Conservation (phyloP, 2,888 invertebrate genomes). For the Volucella bombylans region DNA sequence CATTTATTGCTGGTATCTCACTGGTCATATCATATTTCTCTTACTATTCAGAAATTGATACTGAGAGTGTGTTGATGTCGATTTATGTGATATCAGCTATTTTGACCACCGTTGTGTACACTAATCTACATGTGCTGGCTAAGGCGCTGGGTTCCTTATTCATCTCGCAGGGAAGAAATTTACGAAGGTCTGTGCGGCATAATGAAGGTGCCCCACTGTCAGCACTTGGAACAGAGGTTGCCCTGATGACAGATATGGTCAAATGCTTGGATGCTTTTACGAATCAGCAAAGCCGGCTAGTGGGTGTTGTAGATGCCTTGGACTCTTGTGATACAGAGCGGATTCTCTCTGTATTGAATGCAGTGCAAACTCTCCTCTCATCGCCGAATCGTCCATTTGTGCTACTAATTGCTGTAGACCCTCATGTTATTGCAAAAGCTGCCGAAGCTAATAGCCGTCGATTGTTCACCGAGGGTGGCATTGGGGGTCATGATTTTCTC, state of each 20-base stretch:
- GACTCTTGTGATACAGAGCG: slow-evolving; percentile 99
- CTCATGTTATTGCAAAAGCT: slow-evolving; percentile 98
- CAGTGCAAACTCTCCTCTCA: slow-evolving; percentile 96
- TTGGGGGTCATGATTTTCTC: slow-evolving; percentile 96
- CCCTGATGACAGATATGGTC: slow-evolving; percentile 92
- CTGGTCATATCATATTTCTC: slow-evolving; percentile 86
- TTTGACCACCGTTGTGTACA: slow-evolving; percentile 88
- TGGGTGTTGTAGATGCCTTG: slow-evolving; percentile 97
- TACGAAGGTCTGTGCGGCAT: slow-evolving; percentile 88
- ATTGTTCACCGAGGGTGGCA: slow-evolving; percentile 91
- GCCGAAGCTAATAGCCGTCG: slow-evolving; percentile 94
- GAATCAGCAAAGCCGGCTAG: slow-evolving; percentile 95
- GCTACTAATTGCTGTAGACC: slow-evolving; percentile 97
- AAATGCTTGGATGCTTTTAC: slow-evolving; percentile 95
- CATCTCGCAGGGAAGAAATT: slow-evolving; percentile 90
- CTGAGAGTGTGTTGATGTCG: slow-evolving; percentile 78
- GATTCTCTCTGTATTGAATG: slow-evolving; percentile 95
- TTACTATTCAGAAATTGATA: slow-evolving; percentile 76
- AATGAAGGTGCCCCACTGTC: slow-evolving; percentile 91
- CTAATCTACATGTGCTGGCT: slow-evolving; percentile 92
- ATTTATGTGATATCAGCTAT: slow-evolving; percentile 85
- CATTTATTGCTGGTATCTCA: slow-evolving; percentile 87
- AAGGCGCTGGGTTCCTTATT: slow-evolving; percentile 88
- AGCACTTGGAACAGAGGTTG: slow-evolving; percentile 92
- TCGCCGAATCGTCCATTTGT: slow-evolving; percentile 97